Base-by-base conservation (phyloP, 2,888 invertebrate genomes). In the Drosophila flavopinicola region DNA sequence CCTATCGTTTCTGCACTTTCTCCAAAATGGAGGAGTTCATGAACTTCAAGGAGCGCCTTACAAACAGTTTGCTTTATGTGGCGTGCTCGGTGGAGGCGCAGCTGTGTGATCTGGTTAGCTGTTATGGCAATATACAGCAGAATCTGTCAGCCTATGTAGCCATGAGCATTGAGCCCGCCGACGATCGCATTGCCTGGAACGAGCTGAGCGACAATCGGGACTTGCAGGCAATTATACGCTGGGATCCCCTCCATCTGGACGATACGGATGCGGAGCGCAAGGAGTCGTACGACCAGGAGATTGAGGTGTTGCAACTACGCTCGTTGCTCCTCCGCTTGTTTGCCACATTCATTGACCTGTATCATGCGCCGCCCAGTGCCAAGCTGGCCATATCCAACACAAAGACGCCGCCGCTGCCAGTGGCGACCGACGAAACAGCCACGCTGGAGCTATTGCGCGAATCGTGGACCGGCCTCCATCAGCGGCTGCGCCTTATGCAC, bases 1-100 rank as follows among this genome's bases (percentile, higher is more conserved):
- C 97, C 6, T 98, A 98, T 92, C 98, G 98, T 89, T 98, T 95
- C 91, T 98, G 98, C 9, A 97, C 98, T 38, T 98, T 98, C 92
- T 94, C 95, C 75, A 98, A 98, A 93, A 93, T 98, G 74, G 94
- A 95, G 76, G 98, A 98, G 91, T 96, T 99, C 89, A 94, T 96
- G 85, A 94, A 95, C 87, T 96, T 98, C 90, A 93, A 95, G 78
- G 94, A 95, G 78, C 93, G 96, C 44, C 92, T 98, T 63, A 94
- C 95, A 78, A 94, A 95, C 79, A 98, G 98, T 70, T 92, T 96
- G 56, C 96, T 98, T 91, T 95, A 94, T 89, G 94, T 93, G 64
- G 93, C 92, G 71, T 93, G 92, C 65, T 94, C 92, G 49, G 93
- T 93, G 51, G 97, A 94, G 91, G 93, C 94, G 69, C 93, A 95